A percentile compares a stretch with the other conserved stretches of the same genome.
phyloP scores from a whole-genome alignment of 2,797 vertebrate genomes.

The Phoxinus dragarum region DNA sequence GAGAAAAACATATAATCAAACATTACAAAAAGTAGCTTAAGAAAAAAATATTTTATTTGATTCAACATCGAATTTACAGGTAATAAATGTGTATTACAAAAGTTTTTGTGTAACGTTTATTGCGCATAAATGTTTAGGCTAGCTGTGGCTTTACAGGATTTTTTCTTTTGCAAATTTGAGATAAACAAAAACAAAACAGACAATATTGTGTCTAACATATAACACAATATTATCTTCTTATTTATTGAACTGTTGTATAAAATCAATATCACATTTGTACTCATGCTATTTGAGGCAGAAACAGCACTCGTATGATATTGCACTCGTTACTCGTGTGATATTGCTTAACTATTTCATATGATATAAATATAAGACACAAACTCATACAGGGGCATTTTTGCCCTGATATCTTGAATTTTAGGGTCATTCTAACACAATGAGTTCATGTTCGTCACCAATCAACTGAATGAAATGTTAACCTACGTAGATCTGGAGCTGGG shows the following conservation, averaged over 20 bases:
- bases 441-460: neutral
- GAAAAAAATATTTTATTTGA: neutral
- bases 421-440: neutral
- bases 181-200: neutral
- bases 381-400: neutral
- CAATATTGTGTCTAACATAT: neutral
- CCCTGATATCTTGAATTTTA: neutral
- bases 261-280: neutral
- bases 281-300: neutral
- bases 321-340: neutral
- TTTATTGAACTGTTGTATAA: neutral
- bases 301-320: neutral
- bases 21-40: neutral
- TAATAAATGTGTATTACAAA: no score
- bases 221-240: neutral
- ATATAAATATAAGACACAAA: neutral
- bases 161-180: neutral
- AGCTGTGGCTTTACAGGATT: neutral
- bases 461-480: neutral
- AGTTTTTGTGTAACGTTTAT: no score
- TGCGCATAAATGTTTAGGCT: neutral
- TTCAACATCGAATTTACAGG: neutral
- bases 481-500: neutral
- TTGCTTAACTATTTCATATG: neutral
- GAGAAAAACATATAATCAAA: neutral